These are phyloP conservation scores for Atherinosoma microstoma DNA, from an alignment of 2,797 vertebrate genomes.

Conservation along the genomic window DNA sequence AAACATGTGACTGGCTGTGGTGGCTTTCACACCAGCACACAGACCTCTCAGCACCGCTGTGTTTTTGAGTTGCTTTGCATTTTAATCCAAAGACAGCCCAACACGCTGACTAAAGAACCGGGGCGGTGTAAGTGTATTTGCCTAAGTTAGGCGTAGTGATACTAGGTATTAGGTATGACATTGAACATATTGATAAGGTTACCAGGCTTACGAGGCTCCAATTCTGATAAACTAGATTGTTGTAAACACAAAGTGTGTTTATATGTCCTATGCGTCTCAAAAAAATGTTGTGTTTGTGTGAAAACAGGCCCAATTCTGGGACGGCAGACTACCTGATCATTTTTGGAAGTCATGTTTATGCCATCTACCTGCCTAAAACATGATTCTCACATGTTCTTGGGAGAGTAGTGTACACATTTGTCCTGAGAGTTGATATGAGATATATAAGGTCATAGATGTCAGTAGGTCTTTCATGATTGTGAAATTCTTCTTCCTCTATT, in stretches of 20 bases:
- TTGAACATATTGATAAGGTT: neutral
- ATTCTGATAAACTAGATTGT: neutral
- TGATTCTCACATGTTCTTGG: neutral
- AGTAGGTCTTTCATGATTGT: too few species aligned
- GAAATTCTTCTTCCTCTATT: too few species aligned
- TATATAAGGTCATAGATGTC: too few species aligned
- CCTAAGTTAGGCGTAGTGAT: too few species aligned
- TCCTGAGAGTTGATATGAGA: too few species aligned
- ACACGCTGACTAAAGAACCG: constrained; percentile 9
- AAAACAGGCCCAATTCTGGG: neutral
- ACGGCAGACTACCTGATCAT: neutral
- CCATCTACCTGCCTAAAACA: neutral
- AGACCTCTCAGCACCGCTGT: constrained; percentile 11
- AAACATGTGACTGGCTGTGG: constrained; percentile 69
- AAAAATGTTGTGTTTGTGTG: too few species aligned
- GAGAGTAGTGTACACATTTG: too few species aligned
- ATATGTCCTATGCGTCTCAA: neutral
- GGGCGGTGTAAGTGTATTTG: neutral
- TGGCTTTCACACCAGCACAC: constrained; percentile 54
- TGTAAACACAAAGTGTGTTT: neutral
- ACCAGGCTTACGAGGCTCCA: neutral
- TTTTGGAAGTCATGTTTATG: neutral
- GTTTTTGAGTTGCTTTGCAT: constrained; percentile 7
- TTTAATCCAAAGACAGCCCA: constrained; percentile 48
- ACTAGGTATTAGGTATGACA: too few species aligned